Base-by-base conservation (phyloP, 1,140 invertebrate genomes). In the Halotydeus destructor region DNA sequence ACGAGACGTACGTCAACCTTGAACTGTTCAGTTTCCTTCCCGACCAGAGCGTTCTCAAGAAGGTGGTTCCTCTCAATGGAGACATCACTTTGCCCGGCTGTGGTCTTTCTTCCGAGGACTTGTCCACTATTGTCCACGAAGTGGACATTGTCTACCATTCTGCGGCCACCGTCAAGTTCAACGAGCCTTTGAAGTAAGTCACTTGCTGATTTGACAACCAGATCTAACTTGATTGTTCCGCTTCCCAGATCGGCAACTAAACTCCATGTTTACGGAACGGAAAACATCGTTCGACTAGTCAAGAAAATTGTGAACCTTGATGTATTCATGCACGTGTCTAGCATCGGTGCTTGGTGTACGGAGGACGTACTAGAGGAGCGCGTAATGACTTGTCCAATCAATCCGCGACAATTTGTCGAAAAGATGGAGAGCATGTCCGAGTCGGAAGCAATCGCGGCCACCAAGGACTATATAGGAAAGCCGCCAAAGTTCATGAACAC, bases 161-260 rank as follows among this genome's bases (percentile, higher is more conserved):
- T 40, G 93, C 91, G 9, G 93, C 93, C 21, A 97, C 91, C n/a
- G 78, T 96, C 32, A 86, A 89, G 59, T 97, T 98, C 62, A 88
- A 97, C 59, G 91, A 97, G 66, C 82, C 85, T 45, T 68, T 97
- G 45, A 88, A 54, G 46, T 71, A 60, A 41, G 60, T 63, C 51
- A 81, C n/a, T n/a, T n/a, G n/a, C n/a, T n/a, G n/a, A n/a, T n/a
- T n/a, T n/a, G n/a, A n/a, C n/a, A n/a, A n/a, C n/a, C n/a, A n/a
- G n/a, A n/a, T n/a, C n/a, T n/a, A n/a, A n/a, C n/a, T n/a, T n/a
- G n/a, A n/a, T n/a, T n/a, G n/a, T n/a, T n/a, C n/a, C n/a, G n/a
- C n/a, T n/a, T n/a, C n/a, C n/a, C n/a, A n/a, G n/a, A n/a, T n/a
- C n/a, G n/a, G n/a, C n/a, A n/a, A n/a, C n/a, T n/a, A n/a, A n/a